Evolutionary conservation across 2,113 vertebrate genomes (phyloP), one percentile per base, ranked within the genome.

Genomic region (Grantiella picta): DNA sequence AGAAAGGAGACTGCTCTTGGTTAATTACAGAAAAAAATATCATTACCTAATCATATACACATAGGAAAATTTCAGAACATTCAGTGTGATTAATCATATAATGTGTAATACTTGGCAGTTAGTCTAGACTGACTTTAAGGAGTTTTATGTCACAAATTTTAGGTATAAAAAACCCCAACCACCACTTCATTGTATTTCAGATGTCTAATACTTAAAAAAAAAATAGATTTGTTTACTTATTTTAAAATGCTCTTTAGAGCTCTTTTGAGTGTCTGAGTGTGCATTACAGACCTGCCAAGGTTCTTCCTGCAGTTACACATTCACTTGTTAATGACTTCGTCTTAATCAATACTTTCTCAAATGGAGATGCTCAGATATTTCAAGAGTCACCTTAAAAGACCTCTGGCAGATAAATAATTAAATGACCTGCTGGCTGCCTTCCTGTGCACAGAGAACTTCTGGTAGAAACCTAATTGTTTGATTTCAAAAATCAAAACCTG

Each of bases 291-390:
- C 45, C 76, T 90, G 91, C 66, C 70, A 84, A 89, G 33, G 38
- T 57, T 86, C 53, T 80, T 88, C 65, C 63, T 80, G 73, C 56
- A 75, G 72, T 92, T 89, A 72, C 72, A 52, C 24, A 21, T 95
- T 87, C 53, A 70, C 71, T 95, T 86, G 80, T 94, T 95, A 96
- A 96, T 95, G 89, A 86, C 94, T 94, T 94, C 38, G 56, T 92
- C 87, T 95, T 96, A 92, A 97, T 97, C 96, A 94, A 95, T 96
- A 95, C 56, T 82, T 91, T 86, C 72, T 95, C 90, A 91, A 81
- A 95, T 93, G 64, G 66, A 92, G 60, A 65, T 9, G 9, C 50
- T 84, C 66, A 65, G 73, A 49, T 95, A 92, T 91, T 86, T 82
- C 70, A 65, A 18, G 86, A 91, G 66, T 96, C 73, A 71, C 72